phyloP scores from a whole-genome alignment of 1,140 invertebrate species.

The Oryctes rhinoceros region DNA sequence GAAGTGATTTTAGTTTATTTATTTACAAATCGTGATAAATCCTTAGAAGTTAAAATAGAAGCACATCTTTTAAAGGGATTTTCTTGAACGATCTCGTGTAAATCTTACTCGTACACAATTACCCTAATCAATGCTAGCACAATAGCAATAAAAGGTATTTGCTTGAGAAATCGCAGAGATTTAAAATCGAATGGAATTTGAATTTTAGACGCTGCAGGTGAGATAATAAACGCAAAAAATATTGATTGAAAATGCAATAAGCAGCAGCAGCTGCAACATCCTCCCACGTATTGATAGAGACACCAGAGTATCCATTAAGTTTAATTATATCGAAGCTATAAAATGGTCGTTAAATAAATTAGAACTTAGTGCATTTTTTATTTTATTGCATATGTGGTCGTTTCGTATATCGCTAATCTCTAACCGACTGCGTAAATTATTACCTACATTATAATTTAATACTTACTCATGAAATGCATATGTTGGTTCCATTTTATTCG shows the following conservation, averaged over 20 bases:
- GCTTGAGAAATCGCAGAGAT: neutral
- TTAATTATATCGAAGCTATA: conserved; percentile 24
- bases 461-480: neutral
- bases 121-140: no score
- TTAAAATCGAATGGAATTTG: no score
- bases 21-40: neutral
- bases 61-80: no score
- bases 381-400: neutral
- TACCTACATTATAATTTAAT: neutral
- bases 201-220: neutral
- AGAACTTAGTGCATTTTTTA: neutral
- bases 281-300: neutral
- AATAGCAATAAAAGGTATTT: neutral
- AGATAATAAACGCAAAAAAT: neutral
- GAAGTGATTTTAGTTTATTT: neutral
- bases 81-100: no score
- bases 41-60: no score
- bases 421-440: neutral
- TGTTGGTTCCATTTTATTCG: no score
- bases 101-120: no score
- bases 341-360: conserved; percentile 8
- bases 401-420: neutral
- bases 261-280: conserved; percentile 1
- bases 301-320: neutral
- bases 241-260: neutral